Conservation (phyloP, 1,140 invertebrate genomes). For the Archegozetes longisetosus region DNA sequence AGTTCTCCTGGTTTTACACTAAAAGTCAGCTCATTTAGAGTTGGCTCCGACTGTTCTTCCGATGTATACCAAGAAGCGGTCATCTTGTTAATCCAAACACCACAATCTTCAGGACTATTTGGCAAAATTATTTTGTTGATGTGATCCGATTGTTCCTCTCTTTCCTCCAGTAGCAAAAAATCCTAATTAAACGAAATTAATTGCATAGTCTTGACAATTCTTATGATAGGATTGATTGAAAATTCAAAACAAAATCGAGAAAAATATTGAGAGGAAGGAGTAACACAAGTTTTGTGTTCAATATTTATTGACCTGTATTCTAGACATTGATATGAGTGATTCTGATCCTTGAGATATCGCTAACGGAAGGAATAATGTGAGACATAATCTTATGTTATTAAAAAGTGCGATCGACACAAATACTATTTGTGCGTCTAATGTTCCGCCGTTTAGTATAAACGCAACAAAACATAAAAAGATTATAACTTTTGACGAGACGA, state of each 20-base stretch:
- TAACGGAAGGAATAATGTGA: constrained; percentile 52
- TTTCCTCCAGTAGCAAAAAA: constrained; percentile 27
- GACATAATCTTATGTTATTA: constrained; percentile 43
- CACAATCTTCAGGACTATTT: constrained; percentile 22
- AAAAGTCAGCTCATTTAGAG: constrained; percentile 40
- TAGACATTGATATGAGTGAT: constrained; percentile 43
- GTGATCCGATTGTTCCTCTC: constrained; percentile 16
- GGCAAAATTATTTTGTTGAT: constrained; percentile 2
- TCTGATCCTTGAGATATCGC: constrained; percentile 39
- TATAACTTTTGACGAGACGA: constrained; percentile 43
- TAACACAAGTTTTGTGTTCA: constrained; percentile 21
- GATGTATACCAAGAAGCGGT: constrained; percentile 25
- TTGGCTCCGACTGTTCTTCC: constrained; percentile 16
- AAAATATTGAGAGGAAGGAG: constrained; percentile 39
- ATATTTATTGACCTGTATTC: constrained; percentile 30
- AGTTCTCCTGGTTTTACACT: constrained; percentile 44
- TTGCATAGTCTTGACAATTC: no score
- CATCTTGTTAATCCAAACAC: constrained; percentile 26
- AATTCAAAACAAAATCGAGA: background rate
- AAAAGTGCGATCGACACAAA: constrained; percentile 54
- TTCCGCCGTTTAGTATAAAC: constrained; percentile 44
- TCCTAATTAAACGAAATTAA: constrained; percentile 19
- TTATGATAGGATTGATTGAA: no score
- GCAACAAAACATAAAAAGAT: constrained; percentile 53
- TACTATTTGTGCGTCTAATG: constrained; percentile 55